phyloP scores from a whole-genome alignment of 2,888 invertebrate species.

The Keiferia lycopersicella region DNA sequence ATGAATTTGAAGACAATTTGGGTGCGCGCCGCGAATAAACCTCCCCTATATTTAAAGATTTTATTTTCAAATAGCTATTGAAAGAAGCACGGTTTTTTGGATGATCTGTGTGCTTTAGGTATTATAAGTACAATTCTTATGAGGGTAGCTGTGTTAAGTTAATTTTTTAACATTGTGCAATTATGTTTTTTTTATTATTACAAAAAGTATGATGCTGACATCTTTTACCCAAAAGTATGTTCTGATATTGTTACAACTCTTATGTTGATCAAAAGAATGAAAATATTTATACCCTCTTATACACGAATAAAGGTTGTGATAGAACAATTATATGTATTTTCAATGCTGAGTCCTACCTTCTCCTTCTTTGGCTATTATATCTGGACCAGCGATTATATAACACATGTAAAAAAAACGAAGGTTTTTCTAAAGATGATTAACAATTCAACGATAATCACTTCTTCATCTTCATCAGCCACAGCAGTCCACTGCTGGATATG shows the following conservation, averaged over 20 bases:
- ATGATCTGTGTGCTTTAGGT: not conserved
- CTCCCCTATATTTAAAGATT: too few relatives aligned
- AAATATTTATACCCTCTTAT: conserved; percentile 61
- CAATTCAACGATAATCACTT: too few relatives aligned
- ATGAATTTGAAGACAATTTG: too few relatives aligned
- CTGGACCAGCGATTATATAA: not conserved
- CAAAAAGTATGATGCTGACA: conserved; percentile 25
- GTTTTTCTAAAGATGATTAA: too few relatives aligned
- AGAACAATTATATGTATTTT: conserved; percentile 65
- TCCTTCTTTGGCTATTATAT: conserved; percentile 29
- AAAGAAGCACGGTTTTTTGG: too few relatives aligned
- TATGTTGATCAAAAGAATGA: conserved; percentile 48
- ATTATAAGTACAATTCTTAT: conserved; percentile 20
- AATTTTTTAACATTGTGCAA: conserved; percentile 20
- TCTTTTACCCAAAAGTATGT: conserved; percentile 33
- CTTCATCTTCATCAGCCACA: too few relatives aligned
- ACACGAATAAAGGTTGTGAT: conserved; percentile 68
- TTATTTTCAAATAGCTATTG: too few relatives aligned
- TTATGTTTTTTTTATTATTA: conserved; percentile 10
- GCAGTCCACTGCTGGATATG: too few relatives aligned
- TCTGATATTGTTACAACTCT: conserved; percentile 36
- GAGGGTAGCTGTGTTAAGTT: conserved; percentile 19
- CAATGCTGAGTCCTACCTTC: conserved; percentile 57
- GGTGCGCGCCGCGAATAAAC: too few relatives aligned
- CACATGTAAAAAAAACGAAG: too few relatives aligned